A percentile compares a stretch with the other conserved stretches of the same genome.
Conservation (phyloP, 1,140 invertebrate species). For the Portunus trituberculatus region DNA sequence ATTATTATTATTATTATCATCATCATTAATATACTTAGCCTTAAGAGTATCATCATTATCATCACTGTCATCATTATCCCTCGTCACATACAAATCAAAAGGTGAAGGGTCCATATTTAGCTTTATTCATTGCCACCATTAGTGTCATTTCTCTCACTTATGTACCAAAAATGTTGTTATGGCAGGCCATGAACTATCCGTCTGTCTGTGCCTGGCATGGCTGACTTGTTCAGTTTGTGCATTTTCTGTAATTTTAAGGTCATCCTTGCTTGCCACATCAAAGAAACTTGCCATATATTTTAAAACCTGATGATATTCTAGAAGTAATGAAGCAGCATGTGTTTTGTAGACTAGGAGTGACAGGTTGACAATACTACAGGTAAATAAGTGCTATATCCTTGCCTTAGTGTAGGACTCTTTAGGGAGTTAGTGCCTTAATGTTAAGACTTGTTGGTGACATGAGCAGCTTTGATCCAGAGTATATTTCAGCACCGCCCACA, state of each 20-base stretch:
- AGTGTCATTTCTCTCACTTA: background rate
- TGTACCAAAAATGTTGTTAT: too few species aligned
- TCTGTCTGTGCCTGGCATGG: background rate
- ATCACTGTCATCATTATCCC: too few species aligned
- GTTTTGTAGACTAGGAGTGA: background rate
- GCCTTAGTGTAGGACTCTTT: background rate
- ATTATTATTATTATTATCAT: too few species aligned
- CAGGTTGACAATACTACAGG: background rate
- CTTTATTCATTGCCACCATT: conserved; percentile 13
- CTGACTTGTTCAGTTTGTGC: background rate
- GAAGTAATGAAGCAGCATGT: background rate
- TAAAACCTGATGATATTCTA: background rate
- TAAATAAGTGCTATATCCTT: background rate
- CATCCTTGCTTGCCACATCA: background rate
- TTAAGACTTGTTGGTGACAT: background rate
- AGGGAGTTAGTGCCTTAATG: background rate
- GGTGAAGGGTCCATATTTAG: background rate
- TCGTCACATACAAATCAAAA: too few species aligned
- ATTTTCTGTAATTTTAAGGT: background rate
- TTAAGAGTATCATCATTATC: too few species aligned
- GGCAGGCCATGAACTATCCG: background rate
- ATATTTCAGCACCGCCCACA: background rate
- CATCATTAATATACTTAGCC: too few species aligned
- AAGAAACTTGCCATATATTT: background rate
- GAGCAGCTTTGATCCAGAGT: background rate